phyloP scores from a whole-genome alignment of 2,888 invertebrate species.

The Dynastes maya region DNA sequence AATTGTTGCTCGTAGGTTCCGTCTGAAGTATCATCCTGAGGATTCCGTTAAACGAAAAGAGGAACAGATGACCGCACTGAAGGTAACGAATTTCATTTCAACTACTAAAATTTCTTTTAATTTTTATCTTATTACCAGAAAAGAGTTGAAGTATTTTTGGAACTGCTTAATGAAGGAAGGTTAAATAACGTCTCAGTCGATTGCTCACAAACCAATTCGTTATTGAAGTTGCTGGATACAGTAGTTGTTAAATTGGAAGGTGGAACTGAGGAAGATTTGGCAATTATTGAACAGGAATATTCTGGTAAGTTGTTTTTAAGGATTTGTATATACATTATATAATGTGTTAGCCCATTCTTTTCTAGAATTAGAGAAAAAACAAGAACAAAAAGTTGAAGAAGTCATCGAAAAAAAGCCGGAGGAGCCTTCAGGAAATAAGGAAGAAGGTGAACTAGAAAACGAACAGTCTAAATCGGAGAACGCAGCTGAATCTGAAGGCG shows the following conservation, averaged over 20 bases:
- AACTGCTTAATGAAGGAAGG: slow-evolving; percentile 82
- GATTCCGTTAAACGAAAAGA: slow-evolving; percentile 92
- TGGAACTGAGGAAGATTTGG: slow-evolving; percentile 90
- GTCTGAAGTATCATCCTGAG: slow-evolving; percentile 98
- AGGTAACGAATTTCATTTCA: slow-evolving; percentile 72
- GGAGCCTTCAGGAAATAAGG: slow-evolving; percentile 63
- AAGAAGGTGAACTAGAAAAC: slow-evolving; percentile 63
- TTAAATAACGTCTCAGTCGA: slow-evolving; percentile 88
- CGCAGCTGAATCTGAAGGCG: slow-evolving; percentile 29
- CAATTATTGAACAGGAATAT: slow-evolving; percentile 83
- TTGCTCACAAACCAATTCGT: slow-evolving; percentile 84
- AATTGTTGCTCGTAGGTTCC: slow-evolving; percentile 85
- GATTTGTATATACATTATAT: no score
- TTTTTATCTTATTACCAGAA: slow-evolving; percentile 73
- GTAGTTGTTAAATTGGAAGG: slow-evolving; percentile 98
- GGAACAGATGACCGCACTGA: slow-evolving; percentile 86
- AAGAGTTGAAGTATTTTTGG: slow-evolving; percentile 91
- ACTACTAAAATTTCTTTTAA: slow-evolving; percentile 1
- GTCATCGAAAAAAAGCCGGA: slow-evolving; percentile 59
- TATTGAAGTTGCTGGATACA: slow-evolving; percentile 93
- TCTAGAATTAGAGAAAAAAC: slow-evolving; percentile 64
- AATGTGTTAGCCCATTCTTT: slow-evolving; percentile 22
- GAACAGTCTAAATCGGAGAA: slow-evolving; percentile 57
- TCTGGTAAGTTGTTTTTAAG: slow-evolving; percentile 62
- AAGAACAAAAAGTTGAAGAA: slow-evolving; percentile 63